Base-by-base conservation (phyloP, 2,888 invertebrate genomes). In the Polyploca ridens region DNA sequence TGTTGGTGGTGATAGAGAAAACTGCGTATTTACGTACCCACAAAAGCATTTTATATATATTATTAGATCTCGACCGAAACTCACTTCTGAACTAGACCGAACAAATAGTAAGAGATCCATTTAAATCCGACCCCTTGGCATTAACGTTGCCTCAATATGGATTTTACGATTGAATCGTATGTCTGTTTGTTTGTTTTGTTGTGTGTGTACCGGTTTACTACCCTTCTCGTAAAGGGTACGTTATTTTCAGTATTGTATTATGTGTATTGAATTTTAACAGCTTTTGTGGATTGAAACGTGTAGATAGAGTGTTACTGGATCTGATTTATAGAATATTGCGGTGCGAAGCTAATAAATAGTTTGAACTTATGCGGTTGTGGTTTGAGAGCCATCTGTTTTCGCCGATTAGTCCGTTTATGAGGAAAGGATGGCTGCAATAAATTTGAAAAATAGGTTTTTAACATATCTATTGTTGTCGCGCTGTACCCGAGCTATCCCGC, bases 141-240 rank as follows among this genome's bases (percentile, higher is more conserved):
- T 76, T 73, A 70, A 10, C 69, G 65, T 73, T 16, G 69, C 67
- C 67, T 68, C 69, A 74, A 69, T 70, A 73, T 72, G 73, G 69
- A 68, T 71, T 69, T 74, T 69, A 72, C 71, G 73, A 61, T 61
- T 41, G 41, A 76, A 77, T 76, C 70, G 72, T 70, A 66, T 61
- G 73, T 71, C 71, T 71, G 77, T 70, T 67, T 74, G 69, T 74
- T 64, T 70, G 64, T 44, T 58, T 46, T 10, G 3, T 41, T 33
- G 10, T 54, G 19, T 33, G 14, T 41, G 33, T 10, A 19, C 46
- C 61, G 41, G 61, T 44, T 41, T 61, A 61, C 16, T 41, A 35
- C 61, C 61, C 41, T 44, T 14, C 38, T 54, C 54, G n/a, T n/a
- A 41, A 35, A 41, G 60, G 41, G n/a, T 58, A 8, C 44, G 6